Percentiles rank a stretch among this genome's conserved stretches.
Conservation (phyloP, 2,113 vertebrate genomes). For the Bos indicus region DNA sequence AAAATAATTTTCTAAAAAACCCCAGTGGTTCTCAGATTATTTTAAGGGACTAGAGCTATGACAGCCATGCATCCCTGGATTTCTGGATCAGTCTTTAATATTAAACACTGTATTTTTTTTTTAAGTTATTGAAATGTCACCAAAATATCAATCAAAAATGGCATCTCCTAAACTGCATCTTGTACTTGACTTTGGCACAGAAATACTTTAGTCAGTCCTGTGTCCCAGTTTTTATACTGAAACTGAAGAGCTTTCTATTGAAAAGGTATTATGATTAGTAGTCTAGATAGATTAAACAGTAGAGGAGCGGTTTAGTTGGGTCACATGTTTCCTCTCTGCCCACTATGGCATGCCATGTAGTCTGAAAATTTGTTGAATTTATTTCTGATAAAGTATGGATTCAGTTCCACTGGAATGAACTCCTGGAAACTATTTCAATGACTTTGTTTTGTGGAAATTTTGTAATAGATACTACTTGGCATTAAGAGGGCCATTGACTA, state of each 20-base stretch:
- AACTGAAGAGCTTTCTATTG: background rate
- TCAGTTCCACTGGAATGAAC: constrained; percentile 12
- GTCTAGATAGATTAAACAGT: background rate
- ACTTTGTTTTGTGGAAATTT: constrained; percentile 27
- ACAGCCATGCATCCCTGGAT: background rate
- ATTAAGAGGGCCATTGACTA: background rate
- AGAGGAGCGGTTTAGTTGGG: background rate
- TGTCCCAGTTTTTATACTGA: background rate
- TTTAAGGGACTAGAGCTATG: background rate
- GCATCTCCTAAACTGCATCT: background rate
- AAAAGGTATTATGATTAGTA: background rate
- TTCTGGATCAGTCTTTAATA: background rate
- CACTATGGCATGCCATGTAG: background rate
- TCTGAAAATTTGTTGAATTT: constrained; percentile 25
- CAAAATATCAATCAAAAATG: background rate
- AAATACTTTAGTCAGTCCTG: background rate
- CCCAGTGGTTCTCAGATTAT: background rate
- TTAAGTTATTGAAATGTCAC: background rate
- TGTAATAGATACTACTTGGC: background rate
- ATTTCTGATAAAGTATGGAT: constrained; percentile 7
- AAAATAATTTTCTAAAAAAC: background rate
- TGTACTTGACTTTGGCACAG: background rate
- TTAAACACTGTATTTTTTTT: background rate
- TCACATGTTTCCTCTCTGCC: background rate
- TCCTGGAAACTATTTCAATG: background rate